Base-by-base conservation (phyloP, 2,113 vertebrate species). In the Rhinichthys klamathensis region DNA sequence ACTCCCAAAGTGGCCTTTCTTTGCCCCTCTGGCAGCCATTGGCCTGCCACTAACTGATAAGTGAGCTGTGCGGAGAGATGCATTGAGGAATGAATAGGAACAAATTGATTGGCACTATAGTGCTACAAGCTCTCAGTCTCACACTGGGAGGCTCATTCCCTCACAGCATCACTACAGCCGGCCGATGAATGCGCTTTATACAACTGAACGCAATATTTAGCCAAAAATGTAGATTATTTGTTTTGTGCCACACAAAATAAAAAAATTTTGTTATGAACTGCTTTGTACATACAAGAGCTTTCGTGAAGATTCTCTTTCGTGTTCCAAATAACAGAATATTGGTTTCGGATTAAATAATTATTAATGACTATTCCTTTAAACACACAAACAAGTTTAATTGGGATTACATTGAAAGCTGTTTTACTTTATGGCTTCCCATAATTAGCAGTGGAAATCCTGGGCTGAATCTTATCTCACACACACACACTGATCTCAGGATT, bases 1-100 rank as follows among this genome's bases (percentile, higher is more conserved):
- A 61, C 23, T 81, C 63, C 84, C 77, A 87, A 86, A 76, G 73
- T 70, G 15, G 54, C 32, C 84, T 86, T 85, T 90, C 74, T 88
- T 76, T 83, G 38, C 56, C 54, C n/a, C 25, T 16, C 70, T 84
- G 58, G 63, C 87, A 80, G 69, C 74, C 73, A 54, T 46, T 82
- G 54, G 15, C 60, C 84, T 86, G 73, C 51, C 25, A 41, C 86
- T 85, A 16, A 80, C 83, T 72, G 87, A 84, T 84, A 75, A 87
- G 80, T 79, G 32, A 63, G 72, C 72, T 79, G 88, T 80, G 61
- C 67, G 38, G 78, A 84, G 35, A 77, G 86, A 80, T 77, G 35
- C 65, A 83, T 11, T 70, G 70, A 77, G 56, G 56, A 72, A 49
- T 86, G 84, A 85, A 88, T 69, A 70, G 80, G 80, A 73, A 76